Conservation (phyloP, 2,888 invertebrate genomes). For the Agrochola litura region DNA sequence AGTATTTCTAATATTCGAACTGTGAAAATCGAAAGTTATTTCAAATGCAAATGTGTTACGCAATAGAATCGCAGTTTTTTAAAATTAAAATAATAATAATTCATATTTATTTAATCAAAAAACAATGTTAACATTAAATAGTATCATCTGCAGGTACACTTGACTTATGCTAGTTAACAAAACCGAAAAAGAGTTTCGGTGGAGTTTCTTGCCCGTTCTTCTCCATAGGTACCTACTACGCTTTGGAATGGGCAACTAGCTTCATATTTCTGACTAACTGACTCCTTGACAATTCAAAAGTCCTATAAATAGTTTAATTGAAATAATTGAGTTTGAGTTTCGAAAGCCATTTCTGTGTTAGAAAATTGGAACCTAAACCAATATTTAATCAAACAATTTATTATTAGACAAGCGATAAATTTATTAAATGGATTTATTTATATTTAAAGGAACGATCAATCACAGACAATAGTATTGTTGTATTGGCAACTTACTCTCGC, state of each 20-base stretch:
- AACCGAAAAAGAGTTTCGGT: too few species aligned
- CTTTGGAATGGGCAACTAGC: too few species aligned
- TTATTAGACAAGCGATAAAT: slow-evolving; percentile 1
- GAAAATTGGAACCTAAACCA: slow-evolving; percentile 11
- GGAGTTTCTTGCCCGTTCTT: too few species aligned
- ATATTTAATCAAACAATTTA: slow-evolving; percentile 29
- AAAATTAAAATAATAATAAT: too few species aligned
- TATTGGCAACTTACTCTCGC: neutral
- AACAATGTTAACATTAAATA: too few species aligned
- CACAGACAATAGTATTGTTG: neutral
- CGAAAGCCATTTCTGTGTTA: slow-evolving; percentile 12
- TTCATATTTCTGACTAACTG: too few species aligned
- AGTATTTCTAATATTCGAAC: neutral
- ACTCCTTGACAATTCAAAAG: too few species aligned
- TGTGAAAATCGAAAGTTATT: neutral
- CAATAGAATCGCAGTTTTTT: neutral
- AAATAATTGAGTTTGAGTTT: neutral
- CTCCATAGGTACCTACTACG: too few species aligned
- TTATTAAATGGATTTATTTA: slow-evolving; percentile 16
- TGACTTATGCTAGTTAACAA: too few species aligned
- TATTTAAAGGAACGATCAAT: neutral
- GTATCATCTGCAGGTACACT: too few species aligned
- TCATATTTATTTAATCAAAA: too few species aligned
- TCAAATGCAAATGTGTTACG: slow-evolving; percentile 10
- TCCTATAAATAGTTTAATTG: too few species aligned